Evolutionary conservation across 2,888 invertebrate genomes (phyloP), one percentile per base, ranked within the genome.

Genomic region (Achlya flavicornis): DNA sequence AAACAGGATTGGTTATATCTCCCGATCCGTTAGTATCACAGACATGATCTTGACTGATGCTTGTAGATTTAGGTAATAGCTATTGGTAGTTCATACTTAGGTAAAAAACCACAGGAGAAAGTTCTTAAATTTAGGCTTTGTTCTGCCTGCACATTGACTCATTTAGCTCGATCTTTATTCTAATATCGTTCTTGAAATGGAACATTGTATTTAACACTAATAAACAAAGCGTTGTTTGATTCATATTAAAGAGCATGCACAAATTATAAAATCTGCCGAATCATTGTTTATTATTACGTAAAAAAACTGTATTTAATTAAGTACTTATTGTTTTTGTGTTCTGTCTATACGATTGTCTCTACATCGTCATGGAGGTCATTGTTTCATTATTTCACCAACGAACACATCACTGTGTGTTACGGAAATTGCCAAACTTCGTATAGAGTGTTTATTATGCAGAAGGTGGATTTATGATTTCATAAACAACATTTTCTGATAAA

Each of bases 361-460:
- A 64, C 68, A 64, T 68, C 69, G 70, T 64, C 66, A 76, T 73
- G 71, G 70, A 71, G 66, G 72, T 76, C 76, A 80, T 86, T 85
- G 84, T 85, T 80, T 76, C 75, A 76, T 75, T 79, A 78, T 81
- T 82, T 78, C 76, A 72, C 72, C 70, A 78, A 76, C 74, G 72
- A 33, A 53, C 53, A 53, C 72, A 74, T 73, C 75, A 78, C 81
- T 80, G 73, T 79, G 58, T 69, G 68, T 64, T 71, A 72, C 79
- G 80, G 81, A 83, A 73, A 75, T 84, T 81, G 70, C 74, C 64
- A 76, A 77, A 81, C 70, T 67, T 65, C 64, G 57, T 66, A 66
- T 70, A 38, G n/a, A 61, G 58, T 61, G 58, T 33, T 58, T 58
- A 57, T 43, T 64, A 61, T 61, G 32, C 59, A 59, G 58, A 58